phyloP scores from a whole-genome alignment of 1,140 invertebrate species.

The Drosophila nikananu region DNA sequence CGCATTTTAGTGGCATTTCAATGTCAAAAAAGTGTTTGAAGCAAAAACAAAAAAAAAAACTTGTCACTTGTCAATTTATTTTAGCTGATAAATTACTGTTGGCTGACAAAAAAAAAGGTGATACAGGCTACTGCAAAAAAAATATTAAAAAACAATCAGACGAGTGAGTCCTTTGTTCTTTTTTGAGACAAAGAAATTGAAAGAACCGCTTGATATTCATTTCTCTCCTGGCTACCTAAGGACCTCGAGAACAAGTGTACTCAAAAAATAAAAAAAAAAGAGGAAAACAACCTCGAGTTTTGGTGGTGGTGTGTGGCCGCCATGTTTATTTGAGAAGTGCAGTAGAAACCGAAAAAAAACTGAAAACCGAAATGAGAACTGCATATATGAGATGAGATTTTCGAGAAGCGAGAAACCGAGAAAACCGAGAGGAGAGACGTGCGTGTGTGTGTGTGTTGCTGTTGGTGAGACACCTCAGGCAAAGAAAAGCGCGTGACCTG shows the following conservation, averaged over 20 bases:
- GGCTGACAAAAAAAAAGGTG: neutral
- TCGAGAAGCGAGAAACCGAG: constrained; percentile 25
- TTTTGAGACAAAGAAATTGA: constrained; percentile 13
- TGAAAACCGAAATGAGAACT: constrained; percentile 36
- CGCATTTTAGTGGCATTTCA: constrained; percentile 46
- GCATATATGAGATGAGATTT: constrained; percentile 37
- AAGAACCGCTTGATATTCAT: constrained; percentile 3
- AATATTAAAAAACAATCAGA: neutral
- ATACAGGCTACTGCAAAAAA: neutral
- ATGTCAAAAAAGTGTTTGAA: constrained; percentile 41
- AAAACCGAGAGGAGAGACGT: constrained; percentile 15
- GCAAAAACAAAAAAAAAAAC: constrained; percentile 8
- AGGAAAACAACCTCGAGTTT: constrained; percentile 27
- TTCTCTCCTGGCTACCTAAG: constrained; percentile 25
- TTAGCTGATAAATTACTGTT: constrained; percentile 23
- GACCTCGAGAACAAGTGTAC: constrained; percentile 45
- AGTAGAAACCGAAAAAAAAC: constrained; percentile 42
- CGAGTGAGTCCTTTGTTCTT: constrained; percentile 47
- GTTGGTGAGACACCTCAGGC: constrained; percentile 12
- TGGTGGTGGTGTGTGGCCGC: constrained; percentile 20
- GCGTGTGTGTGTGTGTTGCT: neutral
- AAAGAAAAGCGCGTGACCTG: constrained; percentile 52
- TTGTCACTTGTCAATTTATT: constrained; percentile 27
- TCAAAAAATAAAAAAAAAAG: neutral
- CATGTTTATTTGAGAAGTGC: constrained; percentile 56